Percentiles rank a stretch among this genome's conserved stretches.
These are phyloP conservation scores for Loriculus beryllinus DNA, from an alignment of 2,797 vertebrate species.

Conservation along the genomic window DNA sequence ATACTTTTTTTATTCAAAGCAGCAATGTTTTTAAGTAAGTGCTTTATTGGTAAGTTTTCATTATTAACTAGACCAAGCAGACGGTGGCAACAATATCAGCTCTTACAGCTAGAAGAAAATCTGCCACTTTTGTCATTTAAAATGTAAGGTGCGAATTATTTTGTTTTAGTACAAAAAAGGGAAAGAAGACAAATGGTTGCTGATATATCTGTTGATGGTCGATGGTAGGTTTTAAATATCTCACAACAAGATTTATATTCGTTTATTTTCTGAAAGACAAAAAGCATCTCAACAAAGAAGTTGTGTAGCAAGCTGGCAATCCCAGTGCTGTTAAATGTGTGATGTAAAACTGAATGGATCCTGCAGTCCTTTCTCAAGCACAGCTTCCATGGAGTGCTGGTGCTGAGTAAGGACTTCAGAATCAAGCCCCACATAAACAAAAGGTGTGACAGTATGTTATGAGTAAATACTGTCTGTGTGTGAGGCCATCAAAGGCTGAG, in stretches of 20 bases:
- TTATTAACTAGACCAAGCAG: conserved; percentile 15
- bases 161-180: neutral
- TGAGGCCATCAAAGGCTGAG: neutral
- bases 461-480: neutral
- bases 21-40: conserved; percentile 2
- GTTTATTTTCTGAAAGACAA: conserved; percentile 18
- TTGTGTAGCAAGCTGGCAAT: neutral
- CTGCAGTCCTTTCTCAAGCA: neutral
- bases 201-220: neutral
- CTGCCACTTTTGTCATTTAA: neutral
- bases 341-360: neutral
- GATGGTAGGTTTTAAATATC: neutral
- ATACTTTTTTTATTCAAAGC: conserved; percentile 15
- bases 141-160: conserved; percentile 18
- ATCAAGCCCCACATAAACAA: neutral
- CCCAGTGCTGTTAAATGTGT: neutral
- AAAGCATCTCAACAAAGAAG: neutral
- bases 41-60: conserved; percentile 36
- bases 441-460: neutral
- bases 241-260: neutral
- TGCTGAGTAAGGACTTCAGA: neutral
- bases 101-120: neutral
- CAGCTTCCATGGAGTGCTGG: neutral
- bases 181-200: conserved; percentile 9
- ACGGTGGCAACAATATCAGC: neutral